phyloP scores from a whole-genome alignment of 1,140 invertebrate genomes.

The Pseudomyrmex pallidus region DNA sequence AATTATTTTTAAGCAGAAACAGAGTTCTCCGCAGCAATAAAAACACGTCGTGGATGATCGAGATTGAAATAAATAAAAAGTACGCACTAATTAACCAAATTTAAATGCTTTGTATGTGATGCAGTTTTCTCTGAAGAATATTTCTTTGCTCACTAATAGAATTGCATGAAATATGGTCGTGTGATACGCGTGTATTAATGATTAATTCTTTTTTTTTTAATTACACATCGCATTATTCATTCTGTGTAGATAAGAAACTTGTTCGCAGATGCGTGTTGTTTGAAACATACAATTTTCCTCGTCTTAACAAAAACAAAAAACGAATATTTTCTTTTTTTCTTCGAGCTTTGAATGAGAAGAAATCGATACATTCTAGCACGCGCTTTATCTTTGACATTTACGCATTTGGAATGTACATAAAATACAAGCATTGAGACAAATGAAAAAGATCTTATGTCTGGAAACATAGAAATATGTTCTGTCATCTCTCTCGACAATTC shows the following conservation, averaged over 20 bases:
- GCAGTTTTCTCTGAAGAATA: not conserved
- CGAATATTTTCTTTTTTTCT: not conserved
- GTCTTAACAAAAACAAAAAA: constrained; percentile 25
- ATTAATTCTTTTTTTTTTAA: constrained; percentile 11
- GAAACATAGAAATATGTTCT: not conserved
- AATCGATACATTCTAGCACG: constrained; percentile 61
- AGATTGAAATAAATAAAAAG: too few species aligned
- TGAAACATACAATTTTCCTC: constrained; percentile 6
- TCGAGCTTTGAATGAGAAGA: constrained; percentile 14
- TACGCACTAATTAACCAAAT: too few species aligned
- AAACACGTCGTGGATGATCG: too few species aligned
- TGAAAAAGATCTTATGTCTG: constrained; percentile 29
- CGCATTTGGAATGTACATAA: constrained; percentile 48
- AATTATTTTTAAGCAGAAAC: too few species aligned
- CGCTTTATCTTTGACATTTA: constrained; percentile 66
- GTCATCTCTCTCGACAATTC: too few species aligned
- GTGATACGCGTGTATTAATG: constrained; percentile 6
- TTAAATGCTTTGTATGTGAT: constrained; percentile 4
- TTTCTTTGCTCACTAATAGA: not conserved
- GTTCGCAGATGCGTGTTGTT: not conserved
- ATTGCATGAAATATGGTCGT: not conserved
- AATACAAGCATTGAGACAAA: constrained; percentile 24
- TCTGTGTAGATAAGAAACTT: not conserved
- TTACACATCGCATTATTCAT: constrained; percentile 31
- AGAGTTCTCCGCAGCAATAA: too few species aligned